Percentiles rank a stretch among this genome's conserved stretches.
These are phyloP conservation scores for Dendrolimus kikuchii DNA, from an alignment of 1,140 invertebrate species.

Conservation along the genomic window DNA sequence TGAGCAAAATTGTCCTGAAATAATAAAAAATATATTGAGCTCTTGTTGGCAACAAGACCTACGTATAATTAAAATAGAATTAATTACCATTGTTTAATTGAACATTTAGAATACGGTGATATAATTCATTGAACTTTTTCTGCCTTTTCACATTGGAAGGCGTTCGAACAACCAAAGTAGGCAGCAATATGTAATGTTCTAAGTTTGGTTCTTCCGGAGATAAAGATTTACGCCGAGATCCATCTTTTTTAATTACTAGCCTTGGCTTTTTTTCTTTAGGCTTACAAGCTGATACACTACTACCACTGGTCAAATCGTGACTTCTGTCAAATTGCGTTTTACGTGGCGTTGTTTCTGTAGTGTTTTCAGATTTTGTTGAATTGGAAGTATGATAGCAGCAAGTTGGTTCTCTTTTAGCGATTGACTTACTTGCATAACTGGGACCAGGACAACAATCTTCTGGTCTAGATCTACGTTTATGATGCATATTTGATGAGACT, in stretches of 20 bases:
- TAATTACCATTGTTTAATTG: constrained; percentile 39
- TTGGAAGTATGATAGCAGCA: constrained; percentile 44
- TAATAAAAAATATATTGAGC: too few relatives aligned
- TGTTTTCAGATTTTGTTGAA: constrained; percentile 16
- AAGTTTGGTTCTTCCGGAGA: constrained; percentile 44
- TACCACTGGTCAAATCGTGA: constrained; percentile 28
- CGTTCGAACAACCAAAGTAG: constrained; percentile 59
- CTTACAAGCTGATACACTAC: constrained; percentile 28
- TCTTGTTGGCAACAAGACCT: constrained; percentile 11
- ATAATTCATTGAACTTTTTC: constrained; percentile 60
- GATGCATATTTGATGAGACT: constrained; percentile 18
- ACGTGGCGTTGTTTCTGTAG: not conserved
- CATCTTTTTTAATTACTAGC: constrained; percentile 48
- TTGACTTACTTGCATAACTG: constrained; percentile 31
- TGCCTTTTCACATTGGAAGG: constrained; percentile 61
- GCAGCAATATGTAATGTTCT: constrained; percentile 56
- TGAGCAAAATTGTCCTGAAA: not conserved
- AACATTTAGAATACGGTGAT: constrained; percentile 52
- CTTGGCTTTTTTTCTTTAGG: constrained; percentile 34
- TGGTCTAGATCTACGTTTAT: constrained; percentile 11
- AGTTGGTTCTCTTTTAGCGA: constrained; percentile 30
- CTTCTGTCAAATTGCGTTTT: not conserved
- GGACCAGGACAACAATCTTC: constrained; percentile 45
- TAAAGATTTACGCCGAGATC: constrained; percentile 29
- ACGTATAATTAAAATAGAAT: constrained; percentile 13